phyloP scores from a whole-genome alignment of 2,888 invertebrate species.

The Clanis bilineata region DNA sequence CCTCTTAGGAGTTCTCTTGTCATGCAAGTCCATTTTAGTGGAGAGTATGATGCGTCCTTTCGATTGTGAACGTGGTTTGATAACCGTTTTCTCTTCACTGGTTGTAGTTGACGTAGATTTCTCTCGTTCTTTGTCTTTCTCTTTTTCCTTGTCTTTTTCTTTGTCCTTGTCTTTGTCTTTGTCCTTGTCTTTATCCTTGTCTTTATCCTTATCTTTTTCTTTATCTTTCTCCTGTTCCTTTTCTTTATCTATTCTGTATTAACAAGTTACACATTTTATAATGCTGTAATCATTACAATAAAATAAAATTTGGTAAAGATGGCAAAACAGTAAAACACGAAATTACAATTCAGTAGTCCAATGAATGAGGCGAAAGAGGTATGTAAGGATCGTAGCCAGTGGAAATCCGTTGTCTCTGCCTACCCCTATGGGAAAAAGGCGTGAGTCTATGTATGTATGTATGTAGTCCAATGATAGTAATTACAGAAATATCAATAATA shows the following conservation, averaged over 20 bases:
- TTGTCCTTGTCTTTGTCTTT: constrained; percentile 48
- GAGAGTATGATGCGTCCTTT: constrained; percentile 61
- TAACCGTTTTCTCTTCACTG: constrained; percentile 58
- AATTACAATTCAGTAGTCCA: no score
- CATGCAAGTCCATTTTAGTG: constrained; percentile 53
- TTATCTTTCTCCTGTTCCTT: constrained; percentile 23
- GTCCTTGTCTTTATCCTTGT: constrained; percentile 34
- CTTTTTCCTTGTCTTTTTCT: constrained; percentile 44
- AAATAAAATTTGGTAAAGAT: no score
- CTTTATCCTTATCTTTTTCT: constrained; percentile 44
- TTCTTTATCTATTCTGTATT: constrained; percentile 25
- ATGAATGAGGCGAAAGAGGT: no score
- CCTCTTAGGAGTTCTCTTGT: constrained; percentile 63
- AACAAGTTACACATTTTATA: background rate
- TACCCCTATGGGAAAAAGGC: no score
- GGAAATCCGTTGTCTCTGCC: no score
- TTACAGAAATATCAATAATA: no score
- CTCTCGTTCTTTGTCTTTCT: constrained; percentile 49
- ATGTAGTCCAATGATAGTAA: no score
- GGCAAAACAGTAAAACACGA: no score
- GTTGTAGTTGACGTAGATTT: constrained; percentile 50
- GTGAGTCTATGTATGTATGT: no score
- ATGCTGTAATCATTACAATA: background rate
- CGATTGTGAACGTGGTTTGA: constrained; percentile 67
- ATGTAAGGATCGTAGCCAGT: no score